Conservation (phyloP, 2,113 vertebrate species). For the Crotalus tigris region DNA sequence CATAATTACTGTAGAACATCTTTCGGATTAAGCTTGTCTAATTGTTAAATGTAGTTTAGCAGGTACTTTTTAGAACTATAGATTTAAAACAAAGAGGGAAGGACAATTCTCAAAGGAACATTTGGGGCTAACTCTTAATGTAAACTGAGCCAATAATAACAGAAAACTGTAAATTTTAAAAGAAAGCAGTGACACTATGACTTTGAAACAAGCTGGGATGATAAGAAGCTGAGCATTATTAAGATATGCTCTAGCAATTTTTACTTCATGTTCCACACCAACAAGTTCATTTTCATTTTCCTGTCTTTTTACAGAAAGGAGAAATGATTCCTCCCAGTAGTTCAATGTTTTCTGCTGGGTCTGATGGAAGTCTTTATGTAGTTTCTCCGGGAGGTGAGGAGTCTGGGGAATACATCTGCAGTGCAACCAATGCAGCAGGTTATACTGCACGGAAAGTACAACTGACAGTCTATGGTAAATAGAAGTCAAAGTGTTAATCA, state of each 20-base stretch:
- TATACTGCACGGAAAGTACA: constrained; percentile 88
- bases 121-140: background rate
- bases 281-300: background rate
- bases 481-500: background rate
- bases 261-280: constrained; percentile 13
- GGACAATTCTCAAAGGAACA: background rate
- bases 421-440: constrained; percentile 88
- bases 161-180: background rate
- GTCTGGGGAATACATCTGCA: constrained; percentile 89
- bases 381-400: constrained; percentile 82
- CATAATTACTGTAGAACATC: background rate
- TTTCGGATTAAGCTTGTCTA: background rate
- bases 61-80: background rate
- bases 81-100: background rate
- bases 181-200: no score
- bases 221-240: background rate
- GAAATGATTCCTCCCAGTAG: constrained; percentile 74
- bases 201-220: background rate
- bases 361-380: constrained; percentile 83
- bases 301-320: constrained; percentile 74
- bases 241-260: background rate
- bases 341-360: constrained; percentile 73
- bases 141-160: background rate
- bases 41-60: background rate
- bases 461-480: constrained; percentile 91